phyloP scores from a whole-genome alignment of 2,113 vertebrate genomes.

The Tychaedon coryphoeus region DNA sequence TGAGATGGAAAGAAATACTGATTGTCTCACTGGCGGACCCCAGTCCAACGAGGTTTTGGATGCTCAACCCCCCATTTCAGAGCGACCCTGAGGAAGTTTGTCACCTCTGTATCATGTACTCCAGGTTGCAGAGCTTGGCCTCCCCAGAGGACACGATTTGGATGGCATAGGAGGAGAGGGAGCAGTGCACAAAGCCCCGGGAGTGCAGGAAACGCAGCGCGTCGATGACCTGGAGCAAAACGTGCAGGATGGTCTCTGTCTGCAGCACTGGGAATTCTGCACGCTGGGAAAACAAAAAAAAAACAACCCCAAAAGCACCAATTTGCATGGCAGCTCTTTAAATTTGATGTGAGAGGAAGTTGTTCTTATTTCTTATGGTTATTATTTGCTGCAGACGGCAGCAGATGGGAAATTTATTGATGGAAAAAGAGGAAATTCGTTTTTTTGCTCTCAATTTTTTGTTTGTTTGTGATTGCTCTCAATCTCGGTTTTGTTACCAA shows the following conservation, averaged over 20 bases:
- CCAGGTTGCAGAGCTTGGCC: slow-evolving; percentile 78
- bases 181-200: slow-evolving; percentile 71
- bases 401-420: fast-evolving
- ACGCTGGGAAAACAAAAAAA: slow-evolving; percentile 30
- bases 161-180: slow-evolving; percentile 73
- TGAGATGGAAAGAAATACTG: background rate
- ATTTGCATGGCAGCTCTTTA: background rate
- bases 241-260: slow-evolving; percentile 64
- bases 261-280: slow-evolving; percentile 73
- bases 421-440: background rate
- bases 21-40: background rate
- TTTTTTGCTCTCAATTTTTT: background rate
- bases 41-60: background rate
- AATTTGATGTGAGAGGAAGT: fast-evolving
- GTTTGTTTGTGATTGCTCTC: too few relatives aligned
- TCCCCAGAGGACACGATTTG: slow-evolving; percentile 68
- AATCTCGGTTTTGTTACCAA: background rate
- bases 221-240: slow-evolving; percentile 70
- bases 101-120: slow-evolving; percentile 78
- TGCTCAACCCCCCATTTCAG: background rate
- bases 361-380: fast-evolving
- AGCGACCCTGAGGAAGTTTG: background rate
- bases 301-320: fast-evolving
- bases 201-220: slow-evolving; percentile 74
- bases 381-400: fast-evolving